A percentile compares a stretch with the other conserved stretches of the same genome.
Conservation (phyloP, 2,888 invertebrate species). For the Actias luna region DNA sequence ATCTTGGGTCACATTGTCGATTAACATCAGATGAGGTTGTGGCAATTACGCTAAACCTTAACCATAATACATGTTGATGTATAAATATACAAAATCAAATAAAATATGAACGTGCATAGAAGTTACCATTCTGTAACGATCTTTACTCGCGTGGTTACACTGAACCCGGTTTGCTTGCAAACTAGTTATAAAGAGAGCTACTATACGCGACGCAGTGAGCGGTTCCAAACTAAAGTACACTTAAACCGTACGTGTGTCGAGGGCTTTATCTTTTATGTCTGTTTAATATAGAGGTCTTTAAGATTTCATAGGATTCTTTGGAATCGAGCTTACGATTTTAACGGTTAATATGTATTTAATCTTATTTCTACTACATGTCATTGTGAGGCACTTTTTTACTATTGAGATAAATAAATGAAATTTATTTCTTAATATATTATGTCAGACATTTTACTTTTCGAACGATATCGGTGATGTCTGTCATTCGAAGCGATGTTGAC, state of each 20-base stretch:
- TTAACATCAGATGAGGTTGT: no score
- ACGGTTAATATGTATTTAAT: background rate
- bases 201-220: constrained; percentile 44
- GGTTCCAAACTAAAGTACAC: constrained; percentile 43
- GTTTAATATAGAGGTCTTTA: constrained; percentile 51
- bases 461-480: no score
- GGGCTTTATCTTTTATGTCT: constrained; percentile 54
- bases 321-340: background rate
- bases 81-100: background rate
- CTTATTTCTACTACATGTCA: background rate
- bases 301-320: constrained; percentile 42
- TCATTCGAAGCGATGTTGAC: no score
- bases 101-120: no score
- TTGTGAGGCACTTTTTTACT: background rate
- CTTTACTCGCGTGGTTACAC: constrained; percentile 15
- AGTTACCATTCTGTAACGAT: background rate
- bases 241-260: constrained; percentile 50
- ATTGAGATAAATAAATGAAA: no score
- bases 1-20: no score
- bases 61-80: no score
- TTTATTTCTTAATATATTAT: no score
- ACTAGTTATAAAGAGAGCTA: constrained; percentile 66
- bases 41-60: no score
- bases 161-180: constrained; percentile 51
- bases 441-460: no score